Percentiles rank a stretch among this genome's conserved stretches.
Conservation (phyloP, 2,113 vertebrate species). For the Calyptomena viridis region DNA sequence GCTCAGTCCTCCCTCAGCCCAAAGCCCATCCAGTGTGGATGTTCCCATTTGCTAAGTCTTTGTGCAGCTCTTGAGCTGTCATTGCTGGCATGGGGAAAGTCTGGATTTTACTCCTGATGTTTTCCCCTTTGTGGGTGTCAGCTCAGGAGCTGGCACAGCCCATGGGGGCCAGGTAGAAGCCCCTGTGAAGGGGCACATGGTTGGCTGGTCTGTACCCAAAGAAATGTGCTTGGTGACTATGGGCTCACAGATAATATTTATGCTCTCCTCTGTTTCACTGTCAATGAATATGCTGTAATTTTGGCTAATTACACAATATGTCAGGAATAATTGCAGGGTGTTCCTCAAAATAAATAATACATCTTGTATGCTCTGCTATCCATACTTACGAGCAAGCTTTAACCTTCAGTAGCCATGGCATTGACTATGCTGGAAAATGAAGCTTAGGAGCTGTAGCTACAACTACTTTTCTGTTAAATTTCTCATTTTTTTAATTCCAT, state of each 20-base stretch:
- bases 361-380: not conserved
- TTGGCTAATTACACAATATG: slow-evolving; percentile 51
- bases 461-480: not conserved
- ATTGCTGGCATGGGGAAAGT: not conserved
- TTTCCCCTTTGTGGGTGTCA: not conserved
- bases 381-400: not conserved
- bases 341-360: slow-evolving; percentile 48
- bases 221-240: not conserved
- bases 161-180: not conserved
- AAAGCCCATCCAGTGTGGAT: not conserved
- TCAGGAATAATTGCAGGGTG: slow-evolving; percentile 55
- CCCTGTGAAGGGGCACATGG: accelerated
- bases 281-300: slow-evolving; percentile 46
- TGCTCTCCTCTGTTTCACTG: not conserved
- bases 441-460: not conserved
- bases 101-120: not conserved
- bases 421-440: not conserved
- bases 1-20: not conserved
- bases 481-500: not conserved
- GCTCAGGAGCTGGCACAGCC: not conserved
- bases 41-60: not conserved
- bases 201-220: not conserved
- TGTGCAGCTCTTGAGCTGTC: not conserved
- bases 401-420: slow-evolving; percentile 17
- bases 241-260: not conserved